These are phyloP conservation scores for Silurus aristotelis DNA, from an alignment of 2,797 vertebrate species.

Conservation along the genomic window DNA sequence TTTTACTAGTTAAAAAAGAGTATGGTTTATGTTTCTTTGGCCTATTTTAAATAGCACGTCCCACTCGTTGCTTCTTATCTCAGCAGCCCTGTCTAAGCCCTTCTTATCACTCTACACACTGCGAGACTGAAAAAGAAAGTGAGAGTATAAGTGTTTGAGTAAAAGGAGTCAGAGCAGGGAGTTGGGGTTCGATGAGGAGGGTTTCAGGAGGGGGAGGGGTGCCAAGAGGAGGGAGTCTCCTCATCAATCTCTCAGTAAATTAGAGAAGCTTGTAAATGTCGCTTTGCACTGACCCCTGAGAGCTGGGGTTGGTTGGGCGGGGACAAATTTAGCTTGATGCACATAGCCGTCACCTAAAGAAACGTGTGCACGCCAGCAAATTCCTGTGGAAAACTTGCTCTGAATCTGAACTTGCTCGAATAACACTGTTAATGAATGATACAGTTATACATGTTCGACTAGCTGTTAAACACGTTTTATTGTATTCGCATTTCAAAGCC, in stretches of 20 bases:
- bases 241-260: conserved; percentile 69
- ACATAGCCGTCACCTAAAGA: neutral
- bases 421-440: conserved; percentile 38
- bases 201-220: neutral
- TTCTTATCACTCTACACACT: conserved; percentile 10
- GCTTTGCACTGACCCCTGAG: conserved; percentile 61
- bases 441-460: neutral
- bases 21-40: neutral
- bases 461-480: neutral
- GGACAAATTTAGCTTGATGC: neutral
- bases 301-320: conserved; percentile 4
- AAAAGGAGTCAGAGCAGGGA: conserved; percentile 5
- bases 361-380: neutral
- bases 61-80: conserved; percentile 19
- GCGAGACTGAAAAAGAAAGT: conserved; percentile 12
- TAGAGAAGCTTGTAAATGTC: conserved; percentile 69
- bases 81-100: neutral
- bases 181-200: neutral
- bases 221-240: conserved; percentile 32
- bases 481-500: neutral
- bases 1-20: neutral
- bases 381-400: neutral
- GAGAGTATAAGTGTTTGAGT: neutral
- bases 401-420: no score
- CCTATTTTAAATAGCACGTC: conserved; percentile 13